A percentile compares a stretch with the other conserved stretches of the same genome.
These are phyloP conservation scores for Pithys albifrons DNA, from an alignment of 2,113 vertebrate species.

Conservation along the genomic window DNA sequence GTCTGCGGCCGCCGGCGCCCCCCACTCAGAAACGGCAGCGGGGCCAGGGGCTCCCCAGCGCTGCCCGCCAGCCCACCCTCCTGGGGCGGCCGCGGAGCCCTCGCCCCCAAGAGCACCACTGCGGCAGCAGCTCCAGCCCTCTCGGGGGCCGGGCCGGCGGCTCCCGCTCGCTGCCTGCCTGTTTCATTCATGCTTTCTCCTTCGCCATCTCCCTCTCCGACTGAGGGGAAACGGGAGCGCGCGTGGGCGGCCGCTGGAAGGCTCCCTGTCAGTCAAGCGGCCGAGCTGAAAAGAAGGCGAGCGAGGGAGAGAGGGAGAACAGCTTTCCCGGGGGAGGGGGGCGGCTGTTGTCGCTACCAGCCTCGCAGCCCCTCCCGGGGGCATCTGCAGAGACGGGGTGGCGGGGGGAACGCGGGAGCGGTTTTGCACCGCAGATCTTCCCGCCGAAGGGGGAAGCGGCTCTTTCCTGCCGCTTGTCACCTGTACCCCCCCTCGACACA, in stretches of 20 bases:
- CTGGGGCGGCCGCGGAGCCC: no score
- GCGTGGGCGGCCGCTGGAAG: conserved; percentile 72
- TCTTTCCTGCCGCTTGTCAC: background rate
- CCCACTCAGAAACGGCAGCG: background rate
- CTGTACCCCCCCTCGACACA: background rate
- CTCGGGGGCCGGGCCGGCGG: background rate
- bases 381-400: background rate
- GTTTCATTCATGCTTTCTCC: conserved; percentile 70
- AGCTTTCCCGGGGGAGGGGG: conserved; percentile 52
- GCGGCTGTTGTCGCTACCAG: conserved; percentile 40
- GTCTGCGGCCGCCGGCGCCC: rapidly evolving
- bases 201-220: conserved; percentile 30
- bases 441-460: background rate
- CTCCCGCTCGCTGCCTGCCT: background rate
- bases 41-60: background rate
- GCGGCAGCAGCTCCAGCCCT: background rate
- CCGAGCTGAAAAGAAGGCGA: conserved; percentile 58
- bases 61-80: background rate
- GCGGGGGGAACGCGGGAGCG: background rate
- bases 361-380: background rate
- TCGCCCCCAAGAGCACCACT: background rate
- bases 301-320: conserved; percentile 22
- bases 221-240: conserved; percentile 45
- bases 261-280: conserved; percentile 70
- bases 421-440: background rate